A percentile compares a stretch with the other conserved stretches of the same genome.
phyloP scores from a whole-genome alignment of 2,797 vertebrate species.

The Numenius phaeopus region DNA sequence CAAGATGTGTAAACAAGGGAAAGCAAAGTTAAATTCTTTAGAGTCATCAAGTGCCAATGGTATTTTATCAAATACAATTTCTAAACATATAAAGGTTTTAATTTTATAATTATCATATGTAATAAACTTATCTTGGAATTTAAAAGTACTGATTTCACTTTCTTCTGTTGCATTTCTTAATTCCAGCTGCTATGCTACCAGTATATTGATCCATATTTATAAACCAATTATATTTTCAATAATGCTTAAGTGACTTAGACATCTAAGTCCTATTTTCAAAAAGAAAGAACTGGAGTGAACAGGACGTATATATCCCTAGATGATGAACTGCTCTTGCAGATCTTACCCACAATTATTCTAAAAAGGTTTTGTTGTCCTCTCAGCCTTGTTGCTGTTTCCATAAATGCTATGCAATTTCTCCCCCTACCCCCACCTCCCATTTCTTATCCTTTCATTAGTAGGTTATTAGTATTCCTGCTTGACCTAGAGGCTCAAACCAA shows the following conservation, averaged over 20 bases:
- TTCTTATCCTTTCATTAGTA: background rate
- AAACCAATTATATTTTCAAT: background rate
- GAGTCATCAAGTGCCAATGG: background rate
- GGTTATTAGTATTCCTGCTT: background rate
- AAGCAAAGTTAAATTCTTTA: background rate
- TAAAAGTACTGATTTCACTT: background rate
- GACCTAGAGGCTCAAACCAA: background rate
- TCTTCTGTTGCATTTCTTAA: background rate
- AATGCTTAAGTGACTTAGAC: background rate
- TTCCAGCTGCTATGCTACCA: background rate
- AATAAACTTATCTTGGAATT: background rate
- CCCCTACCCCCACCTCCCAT: accelerated
- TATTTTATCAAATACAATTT: background rate
- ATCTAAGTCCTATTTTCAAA: background rate
- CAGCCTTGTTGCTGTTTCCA: background rate
- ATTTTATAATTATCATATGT: background rate
- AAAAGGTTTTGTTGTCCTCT: background rate
- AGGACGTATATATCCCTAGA: background rate
- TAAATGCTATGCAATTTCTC: background rate
- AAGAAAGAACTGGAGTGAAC: background rate
- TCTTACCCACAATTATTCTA: background rate
- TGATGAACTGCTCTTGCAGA: background rate
- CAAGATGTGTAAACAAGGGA: background rate
- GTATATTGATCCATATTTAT: background rate
- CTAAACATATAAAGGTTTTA: background rate